Evolutionary conservation across 2,888 invertebrate species (phyloP), one percentile per base, ranked within the genome.

Genomic region (Microctonus hyperodae): DNA sequence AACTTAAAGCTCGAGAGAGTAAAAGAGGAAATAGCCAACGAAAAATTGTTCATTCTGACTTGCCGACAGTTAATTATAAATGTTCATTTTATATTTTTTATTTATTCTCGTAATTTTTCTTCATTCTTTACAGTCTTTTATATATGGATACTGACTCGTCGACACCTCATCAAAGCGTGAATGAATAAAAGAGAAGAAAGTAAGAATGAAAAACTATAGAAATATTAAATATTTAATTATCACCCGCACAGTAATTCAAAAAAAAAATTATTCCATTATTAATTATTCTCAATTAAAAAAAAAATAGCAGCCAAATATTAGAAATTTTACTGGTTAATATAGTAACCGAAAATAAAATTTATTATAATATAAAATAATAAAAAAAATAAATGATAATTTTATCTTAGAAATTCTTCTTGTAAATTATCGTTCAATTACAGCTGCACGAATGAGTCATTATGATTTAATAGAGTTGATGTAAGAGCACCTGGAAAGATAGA

Each of bases 21-120:
- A n/a, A n/a, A n/a, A n/a, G n/a, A n/a, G n/a, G n/a, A n/a, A n/a
- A n/a, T n/a, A n/a, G 37, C 13, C n/a, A 13, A 37, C 37, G 37
- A 13, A 37, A 37, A 6, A 35, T 4, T n/a, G 53, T 69, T 69
- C 56, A 61, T 68, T 58, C 6, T 65, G 66, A 70, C 69, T 69
- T 60, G 59, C 64, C 68, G 69, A 67, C 62, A 68, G 70, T 71
- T 71, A 71, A 71, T 71, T 71, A 70, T 60, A 60, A 60, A 63
- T 44, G 62, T 67, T 31, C 58, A 48, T 20, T 28, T n/a, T n/a
- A n/a, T 40, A 35, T 1, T 40, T 62, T 20, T 48, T 31, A 60
- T 64, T 61, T 37, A 53, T 20, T 57, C 37, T 51, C 20, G n/a
- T 11, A 20, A 31, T 25, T 33, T 37, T 44, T 53, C 23, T 44